Percentiles rank a stretch among this genome's conserved stretches.
phyloP scores from a whole-genome alignment of 2,888 invertebrate species.

The Iphiclides podalirius region DNA sequence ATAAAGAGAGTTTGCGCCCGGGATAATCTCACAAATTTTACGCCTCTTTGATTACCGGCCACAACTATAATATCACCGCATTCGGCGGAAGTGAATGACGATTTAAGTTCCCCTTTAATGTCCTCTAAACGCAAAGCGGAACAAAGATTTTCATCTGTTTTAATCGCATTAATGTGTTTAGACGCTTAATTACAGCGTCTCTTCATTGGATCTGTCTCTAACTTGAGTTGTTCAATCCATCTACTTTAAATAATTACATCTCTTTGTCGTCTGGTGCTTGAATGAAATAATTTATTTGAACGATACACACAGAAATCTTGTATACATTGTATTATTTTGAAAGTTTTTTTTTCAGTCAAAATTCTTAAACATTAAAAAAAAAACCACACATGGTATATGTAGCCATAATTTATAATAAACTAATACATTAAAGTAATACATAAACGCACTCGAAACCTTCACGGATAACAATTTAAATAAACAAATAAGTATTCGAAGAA shows the following conservation, averaged over 20 bases:
- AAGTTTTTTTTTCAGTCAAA: no score
- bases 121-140: constrained; percentile 17
- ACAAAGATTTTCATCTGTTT: background rate
- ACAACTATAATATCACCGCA: constrained; percentile 33
- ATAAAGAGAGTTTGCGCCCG: constrained; percentile 56
- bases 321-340: no score
- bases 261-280: background rate
- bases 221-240: background rate
- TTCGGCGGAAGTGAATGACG: constrained; percentile 33
- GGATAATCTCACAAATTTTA: constrained; percentile 66
- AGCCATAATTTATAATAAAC: no score
- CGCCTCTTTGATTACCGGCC: constrained; percentile 56
- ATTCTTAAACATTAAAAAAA: no score
- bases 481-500: no score
- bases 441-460: no score
- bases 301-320: no score
- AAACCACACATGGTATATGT: no score
- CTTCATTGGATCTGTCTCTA: background rate
- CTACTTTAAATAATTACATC: background rate
- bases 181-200: background rate
- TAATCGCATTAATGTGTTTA: constrained; percentile 2
- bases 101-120: constrained; percentile 35
- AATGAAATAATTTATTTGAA: no score
- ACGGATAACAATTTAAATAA: no score
- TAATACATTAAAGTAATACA: no score